A percentile compares a stretch with the other conserved stretches of the same genome.
Evolutionary conservation across 2,888 invertebrate genomes (phyloP).

Genomic region (Drosophila nigricruria): DNA sequence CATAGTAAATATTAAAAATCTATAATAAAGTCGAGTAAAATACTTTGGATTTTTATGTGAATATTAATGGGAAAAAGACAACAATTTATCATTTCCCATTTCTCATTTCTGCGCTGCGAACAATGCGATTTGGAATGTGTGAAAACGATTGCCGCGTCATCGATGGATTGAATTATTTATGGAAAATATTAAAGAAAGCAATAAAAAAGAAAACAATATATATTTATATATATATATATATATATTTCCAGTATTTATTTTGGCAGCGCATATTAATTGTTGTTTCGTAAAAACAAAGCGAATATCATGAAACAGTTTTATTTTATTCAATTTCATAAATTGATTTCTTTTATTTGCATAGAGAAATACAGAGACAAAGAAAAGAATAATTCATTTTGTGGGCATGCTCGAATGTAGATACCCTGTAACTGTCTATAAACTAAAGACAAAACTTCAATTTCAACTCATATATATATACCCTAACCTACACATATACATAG

Average conservation of each 20-base stretch:
- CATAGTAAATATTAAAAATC: neutral
- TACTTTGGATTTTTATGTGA: neutral
- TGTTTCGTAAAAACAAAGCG: constrained; percentile 1
- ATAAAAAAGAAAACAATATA: neutral
- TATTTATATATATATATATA: neutral
- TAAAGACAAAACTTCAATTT: neutral
- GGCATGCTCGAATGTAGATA: neutral
- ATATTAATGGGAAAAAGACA: neutral
- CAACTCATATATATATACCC: neutral
- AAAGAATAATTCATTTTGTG: neutral
- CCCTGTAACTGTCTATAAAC: too few species aligned
- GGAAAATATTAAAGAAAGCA: neutral
- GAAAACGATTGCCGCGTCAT: neutral
- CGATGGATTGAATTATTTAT: constrained; percentile 1
- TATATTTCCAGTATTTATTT: neutral
- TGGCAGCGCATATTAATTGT: constrained; percentile 5
- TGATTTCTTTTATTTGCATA: constrained; percentile 11
- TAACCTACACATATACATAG: neutral
- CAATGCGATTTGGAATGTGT: neutral
- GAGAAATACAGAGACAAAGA: neutral
- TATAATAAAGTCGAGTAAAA: neutral
- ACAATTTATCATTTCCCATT: neutral
- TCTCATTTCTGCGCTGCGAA: too few species aligned
- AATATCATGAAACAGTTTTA: neutral
- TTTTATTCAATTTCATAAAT: neutral